Evolutionary conservation across 2,888 invertebrate genomes (phyloP).

Genomic region (Cryptus viduatorius): DNA sequence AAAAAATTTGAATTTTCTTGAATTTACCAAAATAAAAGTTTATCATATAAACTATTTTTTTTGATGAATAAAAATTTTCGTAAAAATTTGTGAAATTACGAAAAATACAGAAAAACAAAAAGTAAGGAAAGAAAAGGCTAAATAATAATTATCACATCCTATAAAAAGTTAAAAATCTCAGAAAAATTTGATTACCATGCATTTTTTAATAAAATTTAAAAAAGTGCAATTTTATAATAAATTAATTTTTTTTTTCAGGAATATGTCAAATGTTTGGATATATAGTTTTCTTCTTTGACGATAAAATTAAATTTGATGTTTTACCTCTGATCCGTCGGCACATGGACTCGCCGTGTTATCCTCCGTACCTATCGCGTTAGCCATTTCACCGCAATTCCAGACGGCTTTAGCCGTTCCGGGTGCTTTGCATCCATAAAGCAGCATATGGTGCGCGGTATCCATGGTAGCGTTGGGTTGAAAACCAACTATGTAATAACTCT

Average conservation of each 20-base stretch:
- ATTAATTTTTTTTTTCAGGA: background rate
- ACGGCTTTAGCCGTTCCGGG: conserved; percentile 91
- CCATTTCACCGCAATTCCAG: conserved; percentile 98
- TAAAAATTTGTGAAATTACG: too few relatives aligned
- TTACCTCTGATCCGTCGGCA: conserved; percentile 89
- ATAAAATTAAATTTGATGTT: background rate
- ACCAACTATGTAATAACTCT: conserved; percentile 94
- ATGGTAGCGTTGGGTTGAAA: conserved; percentile 97
- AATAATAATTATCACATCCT: too few relatives aligned
- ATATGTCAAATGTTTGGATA: background rate
- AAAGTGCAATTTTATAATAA: background rate
- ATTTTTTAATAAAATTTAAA: background rate
- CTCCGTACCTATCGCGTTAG: conserved; percentile 84
- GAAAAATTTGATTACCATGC: too few relatives aligned
- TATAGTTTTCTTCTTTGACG: background rate
- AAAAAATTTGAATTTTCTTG: too few relatives aligned
- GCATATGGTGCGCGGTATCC: conserved; percentile 97
- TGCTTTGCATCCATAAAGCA: conserved; percentile 94
- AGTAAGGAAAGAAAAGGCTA: too few relatives aligned
- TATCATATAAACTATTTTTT: too few relatives aligned
- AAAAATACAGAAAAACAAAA: too few relatives aligned
- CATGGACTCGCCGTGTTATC: conserved; percentile 91
- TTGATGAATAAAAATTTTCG: too few relatives aligned
- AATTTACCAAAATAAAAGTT: too few relatives aligned
- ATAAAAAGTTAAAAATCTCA: too few relatives aligned